Evolutionary conservation across 2,797 vertebrate genomes (phyloP).

Genomic region (Rhabdomys pumilio): DNA sequence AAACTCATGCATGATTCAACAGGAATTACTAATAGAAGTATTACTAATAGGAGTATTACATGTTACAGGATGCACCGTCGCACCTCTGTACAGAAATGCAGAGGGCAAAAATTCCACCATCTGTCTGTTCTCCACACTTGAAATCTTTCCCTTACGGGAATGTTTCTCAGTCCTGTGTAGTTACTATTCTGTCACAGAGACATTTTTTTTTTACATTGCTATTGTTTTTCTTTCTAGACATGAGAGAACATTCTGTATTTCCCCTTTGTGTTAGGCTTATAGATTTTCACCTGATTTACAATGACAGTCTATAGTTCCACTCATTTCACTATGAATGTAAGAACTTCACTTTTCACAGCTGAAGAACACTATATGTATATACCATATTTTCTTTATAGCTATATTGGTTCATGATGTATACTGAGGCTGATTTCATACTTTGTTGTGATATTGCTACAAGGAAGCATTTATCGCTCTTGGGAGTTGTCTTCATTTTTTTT

Average conservation of each 20-base stretch:
- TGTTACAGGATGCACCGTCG: background rate
- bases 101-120: background rate
- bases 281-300: background rate
- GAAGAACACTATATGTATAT: background rate
- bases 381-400: background rate
- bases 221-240: background rate
- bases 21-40: background rate
- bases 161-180: background rate
- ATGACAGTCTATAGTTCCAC: too few relatives aligned
- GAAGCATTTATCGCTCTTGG: background rate
- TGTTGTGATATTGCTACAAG: background rate
- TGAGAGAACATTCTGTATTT: background rate
- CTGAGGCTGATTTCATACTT: background rate
- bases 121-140: background rate
- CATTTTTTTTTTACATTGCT: background rate
- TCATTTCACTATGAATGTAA: background rate
- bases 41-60: background rate
- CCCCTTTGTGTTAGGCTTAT: background rate
- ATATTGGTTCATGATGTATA: background rate
- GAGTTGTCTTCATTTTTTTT: background rate
- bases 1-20: background rate
- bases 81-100: too few relatives aligned
- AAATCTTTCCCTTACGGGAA: background rate
- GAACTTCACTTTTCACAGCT: background rate
- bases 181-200: background rate